These are phyloP conservation scores for Alfaro cultratus DNA, from an alignment of 2,797 vertebrate genomes.

Conservation along the genomic window DNA sequence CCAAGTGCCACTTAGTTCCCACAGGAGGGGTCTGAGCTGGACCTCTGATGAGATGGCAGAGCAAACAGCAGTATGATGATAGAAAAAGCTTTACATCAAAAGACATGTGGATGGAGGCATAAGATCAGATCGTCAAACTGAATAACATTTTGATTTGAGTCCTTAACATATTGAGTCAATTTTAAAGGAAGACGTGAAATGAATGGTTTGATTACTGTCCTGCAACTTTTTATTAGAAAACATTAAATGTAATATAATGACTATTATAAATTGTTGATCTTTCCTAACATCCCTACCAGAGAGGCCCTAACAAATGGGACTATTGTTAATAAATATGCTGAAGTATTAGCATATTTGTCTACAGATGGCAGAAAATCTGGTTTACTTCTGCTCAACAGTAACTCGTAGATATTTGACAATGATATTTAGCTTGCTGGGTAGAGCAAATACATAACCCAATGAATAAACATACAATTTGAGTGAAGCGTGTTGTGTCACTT, in stretches of 20 bases:
- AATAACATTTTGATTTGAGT: background rate
- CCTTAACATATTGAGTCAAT: slow-evolving; percentile 16
- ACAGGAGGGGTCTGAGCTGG: slow-evolving; percentile 78
- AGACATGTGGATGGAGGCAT: slow-evolving; percentile 41
- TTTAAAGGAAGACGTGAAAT: slow-evolving; percentile 33
- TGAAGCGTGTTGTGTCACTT: slow-evolving; percentile 80
- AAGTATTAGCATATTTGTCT: slow-evolving; percentile 47
- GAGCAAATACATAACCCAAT: slow-evolving; percentile 76
- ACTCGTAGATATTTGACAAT: slow-evolving; percentile 62
- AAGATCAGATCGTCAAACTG: slow-evolving; percentile 17
- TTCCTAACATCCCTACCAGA: background rate
- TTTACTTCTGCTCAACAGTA: slow-evolving; percentile 37
- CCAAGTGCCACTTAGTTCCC: slow-evolving; percentile 87
- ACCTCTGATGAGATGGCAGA: slow-evolving; percentile 80
- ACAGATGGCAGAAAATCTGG: slow-evolving; percentile 43
- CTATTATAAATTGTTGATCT: background rate
- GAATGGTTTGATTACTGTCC: slow-evolving; percentile 18
- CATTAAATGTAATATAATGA: slow-evolving; percentile 9
- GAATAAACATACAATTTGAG: slow-evolving; percentile 81
- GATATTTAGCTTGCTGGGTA: slow-evolving; percentile 65
- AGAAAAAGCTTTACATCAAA: slow-evolving; percentile 76
- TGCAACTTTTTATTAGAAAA: slow-evolving; percentile 33
- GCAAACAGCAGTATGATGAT: slow-evolving; percentile 75
- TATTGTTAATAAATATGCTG: slow-evolving; percentile 8
- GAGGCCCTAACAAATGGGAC: background rate